Conservation (phyloP, 2,888 invertebrate genomes). For the Escarpia spicata region DNA sequence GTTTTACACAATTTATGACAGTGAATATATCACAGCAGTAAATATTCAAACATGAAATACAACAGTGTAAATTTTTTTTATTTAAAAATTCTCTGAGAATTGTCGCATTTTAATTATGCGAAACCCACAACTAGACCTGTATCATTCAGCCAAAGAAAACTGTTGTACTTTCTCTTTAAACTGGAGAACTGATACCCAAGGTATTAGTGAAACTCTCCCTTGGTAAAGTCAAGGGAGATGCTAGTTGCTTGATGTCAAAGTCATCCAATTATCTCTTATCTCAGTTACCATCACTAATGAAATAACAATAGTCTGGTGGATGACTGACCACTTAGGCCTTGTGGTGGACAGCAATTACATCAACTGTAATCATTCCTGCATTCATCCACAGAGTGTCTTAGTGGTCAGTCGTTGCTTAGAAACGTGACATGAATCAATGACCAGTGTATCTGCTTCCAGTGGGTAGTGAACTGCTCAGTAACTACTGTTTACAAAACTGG, state of each 20-base stretch:
- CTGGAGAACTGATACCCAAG: background rate
- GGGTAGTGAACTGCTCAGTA: background rate
- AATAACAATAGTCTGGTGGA: background rate
- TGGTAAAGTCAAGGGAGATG: background rate
- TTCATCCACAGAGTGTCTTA: background rate
- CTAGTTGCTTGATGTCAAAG: background rate
- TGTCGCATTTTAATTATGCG: no score
- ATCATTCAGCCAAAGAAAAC: background rate
- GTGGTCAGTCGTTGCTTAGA: background rate
- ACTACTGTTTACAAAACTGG: background rate
- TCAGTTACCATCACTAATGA: constrained; percentile 1
- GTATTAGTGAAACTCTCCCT: background rate
- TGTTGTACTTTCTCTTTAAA: background rate
- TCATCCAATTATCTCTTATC: background rate
- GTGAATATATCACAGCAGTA: no score
- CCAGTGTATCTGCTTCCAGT: no score
- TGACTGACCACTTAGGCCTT: background rate
- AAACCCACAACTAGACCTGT: no score
- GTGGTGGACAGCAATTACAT: background rate
- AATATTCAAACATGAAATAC: no score
- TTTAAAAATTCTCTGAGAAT: no score
- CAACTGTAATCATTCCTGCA: constrained; percentile 3
- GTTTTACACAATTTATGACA: no score
- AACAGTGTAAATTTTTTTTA: no score
- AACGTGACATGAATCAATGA: background rate